Base-by-base conservation (phyloP, 2,797 vertebrate genomes). In the Halcyon smyrnensis region DNA sequence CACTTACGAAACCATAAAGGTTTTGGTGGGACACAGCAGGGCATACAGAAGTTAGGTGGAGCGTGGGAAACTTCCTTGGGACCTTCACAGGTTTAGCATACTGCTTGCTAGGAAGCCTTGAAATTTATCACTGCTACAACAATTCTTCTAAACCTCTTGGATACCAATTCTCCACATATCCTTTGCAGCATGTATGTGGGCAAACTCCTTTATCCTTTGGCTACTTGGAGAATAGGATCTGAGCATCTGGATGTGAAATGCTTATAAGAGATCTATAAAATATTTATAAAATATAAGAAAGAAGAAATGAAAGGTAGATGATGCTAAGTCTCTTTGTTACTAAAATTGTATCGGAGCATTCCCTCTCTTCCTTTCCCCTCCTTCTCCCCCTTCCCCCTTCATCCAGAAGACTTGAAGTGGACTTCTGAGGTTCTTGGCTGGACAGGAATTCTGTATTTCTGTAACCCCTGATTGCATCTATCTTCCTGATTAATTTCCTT, bases 401-500 rank as follows among this genome's bases (percentile, higher is more conserved):
- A 30, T 87, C n/a, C 9, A 65, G 15, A 11, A 90, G 32, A 50
- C 11, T 75, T 78, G 23, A 48, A 77, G 14, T 57, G 30, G 51
- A 34, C 34, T 89, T 87, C 27, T 57, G 76, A 78, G 25, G 37
- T 75, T 71, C 63, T 81, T 3, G 8, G 7, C 54, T 90, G 12
- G 5, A 46, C 16, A 78, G 41, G 59, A 89, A 45, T 84, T 88
- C n/a, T 64, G 50, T 79, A 64, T 90, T 91, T 86, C 14, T 65
- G 14, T 70, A 76, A 84, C 14, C 13, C 13, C 59, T 65, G n/a
- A 80, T 89, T 90, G n/a, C 73, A 78, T 82, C 30, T 67, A 7
- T 69, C 81, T 91, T 89, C 23, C 48, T 80, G 48, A 90, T 78
- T 76, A 83, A 93, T 91, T 92, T 87, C 24, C 24, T 27, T 82